phyloP scores from a whole-genome alignment of 2,113 vertebrate genomes.

The Aleadryas rufinucha region DNA sequence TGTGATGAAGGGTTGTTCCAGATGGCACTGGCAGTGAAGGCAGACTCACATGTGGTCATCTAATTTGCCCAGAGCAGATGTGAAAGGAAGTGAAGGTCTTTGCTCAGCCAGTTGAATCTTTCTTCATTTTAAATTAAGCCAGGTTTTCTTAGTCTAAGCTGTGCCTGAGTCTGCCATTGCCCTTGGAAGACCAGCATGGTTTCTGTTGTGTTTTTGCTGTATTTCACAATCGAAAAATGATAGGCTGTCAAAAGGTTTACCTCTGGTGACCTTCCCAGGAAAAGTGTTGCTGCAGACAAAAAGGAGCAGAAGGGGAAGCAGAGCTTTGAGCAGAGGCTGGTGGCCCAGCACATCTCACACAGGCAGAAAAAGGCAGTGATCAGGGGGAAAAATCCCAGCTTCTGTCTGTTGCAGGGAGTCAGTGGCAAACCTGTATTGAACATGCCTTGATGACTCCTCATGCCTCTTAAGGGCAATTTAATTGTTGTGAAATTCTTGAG shows the following conservation, averaged over 20 bases:
- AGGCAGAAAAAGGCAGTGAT: background rate
- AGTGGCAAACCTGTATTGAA: background rate
- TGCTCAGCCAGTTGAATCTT: background rate
- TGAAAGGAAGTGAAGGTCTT: background rate
- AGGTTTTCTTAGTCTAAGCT: background rate
- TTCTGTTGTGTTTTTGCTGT: background rate
- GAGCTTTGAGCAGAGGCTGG: background rate
- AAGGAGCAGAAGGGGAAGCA: background rate
- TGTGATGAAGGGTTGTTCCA: background rate
- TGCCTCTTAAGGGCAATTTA: background rate
- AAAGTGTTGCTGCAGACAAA: background rate
- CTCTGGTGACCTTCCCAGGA: background rate
- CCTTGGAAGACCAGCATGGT: background rate
- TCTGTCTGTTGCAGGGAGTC: background rate
- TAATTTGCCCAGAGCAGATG: background rate
- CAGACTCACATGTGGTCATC: background rate
- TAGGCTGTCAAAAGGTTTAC: background rate
- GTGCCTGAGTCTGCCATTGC: background rate
- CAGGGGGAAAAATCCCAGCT: background rate
- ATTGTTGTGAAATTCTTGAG: background rate
- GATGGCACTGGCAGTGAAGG: background rate
- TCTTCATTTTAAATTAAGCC: background rate
- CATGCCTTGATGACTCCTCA: background rate
- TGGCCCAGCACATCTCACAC: background rate
- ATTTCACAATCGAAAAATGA: background rate